Evolutionary conservation across 2,888 invertebrate genomes (phyloP).

Genomic region (Sminthurides aquaticus): DNA sequence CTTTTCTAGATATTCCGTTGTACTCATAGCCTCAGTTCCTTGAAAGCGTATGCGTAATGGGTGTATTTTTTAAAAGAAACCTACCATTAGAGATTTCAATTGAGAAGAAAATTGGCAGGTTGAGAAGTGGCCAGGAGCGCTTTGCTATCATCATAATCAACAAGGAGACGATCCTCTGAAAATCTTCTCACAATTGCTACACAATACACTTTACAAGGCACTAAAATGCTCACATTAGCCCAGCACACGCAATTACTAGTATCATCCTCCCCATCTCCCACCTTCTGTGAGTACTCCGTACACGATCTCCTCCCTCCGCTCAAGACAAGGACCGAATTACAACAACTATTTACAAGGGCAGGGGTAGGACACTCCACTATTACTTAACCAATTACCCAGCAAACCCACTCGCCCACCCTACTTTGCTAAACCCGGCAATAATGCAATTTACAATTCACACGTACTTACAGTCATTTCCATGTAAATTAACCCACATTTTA

Average conservation of each 20-base stretch:
- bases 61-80: constrained; percentile 19
- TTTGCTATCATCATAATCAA: constrained; percentile 24
- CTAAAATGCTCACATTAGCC: constrained; percentile 20
- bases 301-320: neutral
- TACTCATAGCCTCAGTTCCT: too few relatives aligned
- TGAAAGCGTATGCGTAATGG: too few relatives aligned
- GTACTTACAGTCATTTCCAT: neutral
- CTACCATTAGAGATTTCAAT: constrained; percentile 28
- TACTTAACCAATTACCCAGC: neutral
- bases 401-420: neutral
- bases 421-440: neutral
- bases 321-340: neutral
- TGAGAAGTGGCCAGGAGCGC: constrained; percentile 23
- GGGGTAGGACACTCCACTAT: neutral
- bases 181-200: constrained; percentile 12
- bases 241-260: constrained; percentile 8
- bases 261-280: neutral
- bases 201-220: constrained; percentile 19
- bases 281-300: neutral
- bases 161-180: constrained; percentile 16
- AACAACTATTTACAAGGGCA: neutral
- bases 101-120: constrained; percentile 34
- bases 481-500: neutral
- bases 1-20: too few relatives aligned
- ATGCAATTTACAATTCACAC: neutral